Conservation (phyloP, 1,140 invertebrate species). For the Panagrolaimus sp. region DNA sequence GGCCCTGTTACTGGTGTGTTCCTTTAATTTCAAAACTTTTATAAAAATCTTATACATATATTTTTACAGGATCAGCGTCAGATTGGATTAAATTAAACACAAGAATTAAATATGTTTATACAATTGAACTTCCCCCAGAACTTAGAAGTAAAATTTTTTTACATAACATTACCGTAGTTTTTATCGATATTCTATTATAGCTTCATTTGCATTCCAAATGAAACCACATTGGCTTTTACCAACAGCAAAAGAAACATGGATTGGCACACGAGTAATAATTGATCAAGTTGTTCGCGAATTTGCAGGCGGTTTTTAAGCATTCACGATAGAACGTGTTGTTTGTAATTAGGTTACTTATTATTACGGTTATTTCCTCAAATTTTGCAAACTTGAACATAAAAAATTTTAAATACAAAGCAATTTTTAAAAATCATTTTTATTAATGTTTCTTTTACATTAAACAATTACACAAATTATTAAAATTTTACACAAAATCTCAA, state of each 20-base stretch:
- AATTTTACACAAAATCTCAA: too few relatives aligned
- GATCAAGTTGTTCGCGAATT: conserved; percentile 45
- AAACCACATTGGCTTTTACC: conserved; percentile 48
- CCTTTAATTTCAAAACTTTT: too few relatives aligned
- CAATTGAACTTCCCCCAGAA: conserved; percentile 50
- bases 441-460: too few relatives aligned
- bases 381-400: too few relatives aligned
- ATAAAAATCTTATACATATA: too few relatives aligned
- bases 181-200: conserved; percentile 26
- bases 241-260: conserved; percentile 48
- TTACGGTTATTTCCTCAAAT: too few relatives aligned
- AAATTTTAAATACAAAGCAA: too few relatives aligned
- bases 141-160: conserved; percentile 34
- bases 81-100: conserved; percentile 56
- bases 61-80: conserved; percentile 50
- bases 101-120: conserved; percentile 51
- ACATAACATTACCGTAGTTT: neutral
- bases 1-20: too few relatives aligned
- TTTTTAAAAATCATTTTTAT: too few relatives aligned
- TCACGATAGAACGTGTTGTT: too few relatives aligned
- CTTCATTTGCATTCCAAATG: conserved; percentile 55
- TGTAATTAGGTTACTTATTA: too few relatives aligned
- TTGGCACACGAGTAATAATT: conserved; percentile 39
- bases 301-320: neutral
- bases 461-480: too few relatives aligned